Evolutionary conservation across 2,113 vertebrate species (phyloP).

Genomic region (Sakesphorus luctuosus): DNA sequence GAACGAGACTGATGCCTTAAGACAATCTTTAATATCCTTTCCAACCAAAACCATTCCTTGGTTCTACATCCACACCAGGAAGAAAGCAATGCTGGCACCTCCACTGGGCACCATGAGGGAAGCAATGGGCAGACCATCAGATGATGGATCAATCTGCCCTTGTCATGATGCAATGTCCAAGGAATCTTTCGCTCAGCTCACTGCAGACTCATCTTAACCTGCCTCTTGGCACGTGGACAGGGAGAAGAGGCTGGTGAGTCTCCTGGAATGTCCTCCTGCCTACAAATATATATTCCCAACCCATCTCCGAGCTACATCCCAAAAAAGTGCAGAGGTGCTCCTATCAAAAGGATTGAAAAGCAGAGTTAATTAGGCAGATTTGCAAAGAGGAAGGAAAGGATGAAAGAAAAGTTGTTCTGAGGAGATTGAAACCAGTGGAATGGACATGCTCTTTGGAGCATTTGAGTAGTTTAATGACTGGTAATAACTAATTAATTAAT

Average conservation of each 20-base stretch:
- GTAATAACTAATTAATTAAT: slow-evolving; percentile 16
- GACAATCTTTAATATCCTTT: not conserved
- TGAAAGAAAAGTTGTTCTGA: not conserved
- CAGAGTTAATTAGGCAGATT: not conserved
- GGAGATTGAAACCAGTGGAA: not conserved
- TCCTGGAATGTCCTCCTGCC: not conserved
- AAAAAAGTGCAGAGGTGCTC: not conserved
- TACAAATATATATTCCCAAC: accelerated
- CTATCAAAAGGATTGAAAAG: not conserved
- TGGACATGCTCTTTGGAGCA: not conserved
- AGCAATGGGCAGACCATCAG: not conserved
- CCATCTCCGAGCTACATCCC: not conserved
- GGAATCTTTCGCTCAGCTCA: not conserved
- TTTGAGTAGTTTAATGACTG: not conserved
- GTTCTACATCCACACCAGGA: not conserved
- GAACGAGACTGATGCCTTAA: not conserved
- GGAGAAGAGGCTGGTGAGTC: not conserved
- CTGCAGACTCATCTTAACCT: not conserved
- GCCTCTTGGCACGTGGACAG: not conserved
- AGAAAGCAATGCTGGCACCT: not conserved
- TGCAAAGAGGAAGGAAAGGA: not conserved
- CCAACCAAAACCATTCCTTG: not conserved
- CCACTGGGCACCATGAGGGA: accelerated
- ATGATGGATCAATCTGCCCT: not conserved
- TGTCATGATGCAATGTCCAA: not conserved